These are phyloP conservation scores for Picus viridis DNA, from an alignment of 2,797 vertebrate species.

Conservation along the genomic window DNA sequence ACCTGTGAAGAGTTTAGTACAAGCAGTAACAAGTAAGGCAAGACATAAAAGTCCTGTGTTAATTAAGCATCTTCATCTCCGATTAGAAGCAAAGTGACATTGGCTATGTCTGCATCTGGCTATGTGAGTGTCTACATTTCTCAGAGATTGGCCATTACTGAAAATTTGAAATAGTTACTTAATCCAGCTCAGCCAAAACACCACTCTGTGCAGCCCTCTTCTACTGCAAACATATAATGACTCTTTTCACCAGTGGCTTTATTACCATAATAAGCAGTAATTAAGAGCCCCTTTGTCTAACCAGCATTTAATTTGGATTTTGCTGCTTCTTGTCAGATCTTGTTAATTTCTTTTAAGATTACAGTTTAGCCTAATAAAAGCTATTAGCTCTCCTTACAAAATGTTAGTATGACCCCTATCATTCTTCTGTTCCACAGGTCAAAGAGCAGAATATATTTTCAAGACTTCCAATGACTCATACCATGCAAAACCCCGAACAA, in stretches of 20 bases:
- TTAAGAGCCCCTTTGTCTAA: neutral
- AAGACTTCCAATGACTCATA: neutral
- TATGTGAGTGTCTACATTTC: neutral
- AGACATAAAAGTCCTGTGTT: neutral
- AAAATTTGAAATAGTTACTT: neutral
- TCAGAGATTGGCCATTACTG: fast-evolving
- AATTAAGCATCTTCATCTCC: neutral
- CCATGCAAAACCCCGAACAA: neutral
- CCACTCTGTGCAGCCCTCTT: neutral
- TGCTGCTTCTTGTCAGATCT: neutral
- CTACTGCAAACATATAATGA: neutral
- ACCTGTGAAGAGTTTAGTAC: neutral
- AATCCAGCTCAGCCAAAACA: neutral
- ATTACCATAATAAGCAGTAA: neutral
- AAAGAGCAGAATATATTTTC: neutral
- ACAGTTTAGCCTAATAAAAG: neutral
- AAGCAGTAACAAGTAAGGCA: neutral
- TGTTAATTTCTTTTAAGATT: neutral
- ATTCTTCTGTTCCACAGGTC: neutral
- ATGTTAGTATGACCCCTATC: neutral
- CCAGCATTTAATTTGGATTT: neutral
- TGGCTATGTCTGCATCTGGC: neutral
- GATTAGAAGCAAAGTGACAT: neutral
- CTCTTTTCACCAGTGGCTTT: neutral
- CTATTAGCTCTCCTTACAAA: neutral